Evolutionary conservation across 2,888 invertebrate species (phyloP), one percentile per base, ranked within the genome.

Genomic region (Drosophila hawaiiensis): DNA sequence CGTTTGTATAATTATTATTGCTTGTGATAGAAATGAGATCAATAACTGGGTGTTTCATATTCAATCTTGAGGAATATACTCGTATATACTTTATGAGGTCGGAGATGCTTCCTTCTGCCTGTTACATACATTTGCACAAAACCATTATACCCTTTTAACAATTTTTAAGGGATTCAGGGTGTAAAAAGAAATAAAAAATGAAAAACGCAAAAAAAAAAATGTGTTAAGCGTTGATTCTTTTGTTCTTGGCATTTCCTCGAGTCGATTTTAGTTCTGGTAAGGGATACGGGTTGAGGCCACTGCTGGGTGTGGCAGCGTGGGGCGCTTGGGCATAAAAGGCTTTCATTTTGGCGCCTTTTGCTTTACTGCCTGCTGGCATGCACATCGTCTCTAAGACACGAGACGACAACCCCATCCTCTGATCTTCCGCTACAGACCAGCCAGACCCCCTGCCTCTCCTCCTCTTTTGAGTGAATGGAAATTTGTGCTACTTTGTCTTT

Each of bases 401-500:
- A 70, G 82, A 72, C 68, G 71, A 68, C 84, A 72, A 41, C 53
- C 39, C 69, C 59, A 49, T 35, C 16, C 37, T 55, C 37, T 31
- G 16, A 59, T 37, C 28, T 22, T 49, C 10, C n/a, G 37, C 56
- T 29, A 28, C 50, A 16, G 16, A 25, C 25, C 47, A 47, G 25
- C 52, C 43, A 29, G 28, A 1, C 28, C 3, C 28, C 25, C 16
- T 35, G 16, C 16, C 35, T 4, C 12, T 31, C 12, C 16, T 19
- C 52, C 47, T n/a, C 33, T 41, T 68, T 47, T 55, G 53, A 55
- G 58, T 68, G 70, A 56, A 66, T 82, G 79, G 68, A 80, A 90
- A 90, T 90, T 90, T 87, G 90, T 82, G 89, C 87, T 83, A 90
- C 90, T 90, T 87, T 87, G 89, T 90, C 89, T 89, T 90, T 87